These are phyloP conservation scores for Macrobrachium rosenbergii DNA, from an alignment of 1,140 invertebrate species.

Conservation along the genomic window DNA sequence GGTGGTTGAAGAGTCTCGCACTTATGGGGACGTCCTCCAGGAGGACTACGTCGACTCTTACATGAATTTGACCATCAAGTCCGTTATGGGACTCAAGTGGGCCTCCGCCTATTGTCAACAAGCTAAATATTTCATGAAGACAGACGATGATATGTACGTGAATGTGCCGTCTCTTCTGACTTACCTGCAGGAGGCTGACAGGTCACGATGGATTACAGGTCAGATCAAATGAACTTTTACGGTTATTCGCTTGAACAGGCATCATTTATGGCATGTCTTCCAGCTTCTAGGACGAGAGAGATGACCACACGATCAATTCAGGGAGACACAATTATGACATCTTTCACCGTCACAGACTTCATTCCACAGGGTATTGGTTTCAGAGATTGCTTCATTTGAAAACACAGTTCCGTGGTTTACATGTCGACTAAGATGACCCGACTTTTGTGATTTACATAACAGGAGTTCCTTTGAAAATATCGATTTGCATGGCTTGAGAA, in stretches of 20 bases:
- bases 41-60: conserved; percentile 91
- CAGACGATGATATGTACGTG: conserved; percentile 88
- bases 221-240: neutral
- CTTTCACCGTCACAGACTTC: too few species aligned
- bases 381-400: too few species aligned
- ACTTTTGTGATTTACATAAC: too few species aligned
- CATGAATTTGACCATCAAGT: conserved; percentile 93
- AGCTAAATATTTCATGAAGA: conserved; percentile 77
- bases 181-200: conserved; percentile 48
- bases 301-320: neutral
- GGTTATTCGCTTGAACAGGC: too few species aligned
- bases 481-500: too few species aligned
- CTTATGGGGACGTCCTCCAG: conserved; percentile 87
- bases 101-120: conserved; percentile 66
- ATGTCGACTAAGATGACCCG: too few species aligned
- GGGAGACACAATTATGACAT: too few species aligned
- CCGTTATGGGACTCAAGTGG: conserved; percentile 88
- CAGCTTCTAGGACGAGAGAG: neutral
- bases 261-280: neutral
- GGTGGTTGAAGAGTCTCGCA: conserved; percentile 53
- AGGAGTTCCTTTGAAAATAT: too few species aligned
- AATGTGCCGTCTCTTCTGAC: conserved; percentile 74
- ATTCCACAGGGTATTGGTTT: too few species aligned
- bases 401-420: too few species aligned
- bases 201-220: conserved; percentile 51